phyloP scores from a whole-genome alignment of 2,113 vertebrate genomes.

The Promerops cafer region DNA sequence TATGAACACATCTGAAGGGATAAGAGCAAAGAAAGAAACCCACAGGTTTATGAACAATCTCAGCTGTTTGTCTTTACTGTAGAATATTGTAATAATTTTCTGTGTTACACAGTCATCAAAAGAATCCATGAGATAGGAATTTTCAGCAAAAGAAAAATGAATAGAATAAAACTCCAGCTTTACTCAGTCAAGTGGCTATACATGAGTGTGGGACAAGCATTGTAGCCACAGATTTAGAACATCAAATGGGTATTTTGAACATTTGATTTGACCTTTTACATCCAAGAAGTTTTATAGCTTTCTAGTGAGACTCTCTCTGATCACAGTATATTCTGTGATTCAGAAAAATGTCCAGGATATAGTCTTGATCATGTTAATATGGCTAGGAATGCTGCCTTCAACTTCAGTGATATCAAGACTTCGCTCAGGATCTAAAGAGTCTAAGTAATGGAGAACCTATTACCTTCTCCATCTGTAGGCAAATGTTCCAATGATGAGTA shows the following conservation, averaged over 20 bases:
- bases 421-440: background rate
- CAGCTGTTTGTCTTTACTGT: background rate
- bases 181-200: background rate
- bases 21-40: background rate
- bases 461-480: background rate
- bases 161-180: background rate
- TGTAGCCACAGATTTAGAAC: background rate
- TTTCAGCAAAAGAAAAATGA: background rate
- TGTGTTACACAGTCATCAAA: background rate
- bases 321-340: background rate
- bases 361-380: background rate
- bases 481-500: background rate
- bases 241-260: background rate
- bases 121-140: background rate
- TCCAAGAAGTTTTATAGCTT: background rate
- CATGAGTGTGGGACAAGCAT: background rate
- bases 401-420: background rate
- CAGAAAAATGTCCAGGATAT: background rate
- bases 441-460: background rate
- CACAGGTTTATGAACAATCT: background rate
- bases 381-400: background rate
- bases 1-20: constrained; percentile 71
- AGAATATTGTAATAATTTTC: background rate
- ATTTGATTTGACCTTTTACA: background rate
- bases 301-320: background rate